Evolutionary conservation across 1,140 invertebrate genomes (phyloP).

Genomic region (Schlechtendalia chinensis): DNA sequence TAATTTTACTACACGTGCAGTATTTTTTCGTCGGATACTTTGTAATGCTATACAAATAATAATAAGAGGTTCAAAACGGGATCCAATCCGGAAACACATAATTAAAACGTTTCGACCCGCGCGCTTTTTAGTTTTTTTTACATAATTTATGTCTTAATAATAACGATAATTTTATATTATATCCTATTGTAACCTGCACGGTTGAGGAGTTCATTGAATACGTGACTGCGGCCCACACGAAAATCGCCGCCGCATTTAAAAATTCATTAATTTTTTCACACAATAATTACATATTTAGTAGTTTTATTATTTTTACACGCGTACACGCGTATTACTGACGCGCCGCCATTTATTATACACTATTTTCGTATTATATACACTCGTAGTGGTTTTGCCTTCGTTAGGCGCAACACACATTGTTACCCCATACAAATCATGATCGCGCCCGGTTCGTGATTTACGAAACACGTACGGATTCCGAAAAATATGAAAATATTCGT

Average conservation of each 20-base stretch:
- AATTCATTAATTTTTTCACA: constrained; percentile 48
- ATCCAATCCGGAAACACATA: constrained; percentile 42
- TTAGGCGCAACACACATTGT: too few relatives aligned
- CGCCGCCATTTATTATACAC: too few relatives aligned
- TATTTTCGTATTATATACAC: too few relatives aligned
- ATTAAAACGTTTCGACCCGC: constrained; percentile 44
- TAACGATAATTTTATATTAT: constrained; percentile 48
- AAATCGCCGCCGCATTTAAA: constrained; percentile 22
- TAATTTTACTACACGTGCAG: too few relatives aligned
- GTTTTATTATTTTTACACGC: constrained; percentile 16
- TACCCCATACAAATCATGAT: too few relatives aligned
- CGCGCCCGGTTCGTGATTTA: too few relatives aligned
- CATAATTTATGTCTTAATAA: constrained; percentile 50
- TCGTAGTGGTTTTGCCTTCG: too few relatives aligned
- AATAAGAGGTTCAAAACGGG: constrained; percentile 12
- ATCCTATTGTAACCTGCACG: constrained; percentile 42
- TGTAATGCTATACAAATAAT: not conserved
- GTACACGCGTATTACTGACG: not conserved
- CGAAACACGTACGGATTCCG: too few relatives aligned
- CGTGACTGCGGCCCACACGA: not conserved
- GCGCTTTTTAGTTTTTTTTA: constrained; percentile 27
- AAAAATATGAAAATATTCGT: too few relatives aligned
- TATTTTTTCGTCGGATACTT: constrained; percentile 17
- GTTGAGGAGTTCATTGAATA: constrained; percentile 45
- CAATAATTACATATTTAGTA: constrained; percentile 46